Evolutionary conservation across 2,888 invertebrate species (phyloP), one percentile per base, ranked within the genome.

Genomic region (Cataglyphis rosenhaueri): DNA sequence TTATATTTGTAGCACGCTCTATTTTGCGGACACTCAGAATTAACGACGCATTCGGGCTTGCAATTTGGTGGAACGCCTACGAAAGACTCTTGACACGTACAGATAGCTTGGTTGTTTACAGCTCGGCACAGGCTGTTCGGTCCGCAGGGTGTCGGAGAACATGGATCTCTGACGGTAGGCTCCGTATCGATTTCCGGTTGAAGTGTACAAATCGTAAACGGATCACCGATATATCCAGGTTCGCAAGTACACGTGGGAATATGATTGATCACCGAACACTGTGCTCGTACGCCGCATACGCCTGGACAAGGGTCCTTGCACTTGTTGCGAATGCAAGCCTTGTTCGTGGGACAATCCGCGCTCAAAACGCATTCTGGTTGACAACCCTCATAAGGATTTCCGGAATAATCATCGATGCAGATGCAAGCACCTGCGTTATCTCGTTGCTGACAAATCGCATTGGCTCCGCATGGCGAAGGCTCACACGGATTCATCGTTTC

Each of bases 291-390:
- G 8, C 98, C 98, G 93, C 98, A 98, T 83, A 97, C 96, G 84
- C 98, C 98, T 18, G 97, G 97, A 91, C 98, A 98, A 61, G 98
- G 98, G 95, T 98, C 97, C 73, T 96, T 95, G 92, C 98, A 98
- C 94, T 98, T 98, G 93, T 97, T 97, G 91, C 97, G 96, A 62
- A 97, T 96, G 91, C 98, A 98, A 62, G 98, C 97, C 93, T 97
- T 97, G 92, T 97, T 97, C 2, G 97, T 96, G 48, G 97, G 96
- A 94, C 98, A 98, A 92, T 98, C 98, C 0, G 98, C 97, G 93
- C 97, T 98, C 1, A 98, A 95, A 52, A 98, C 97, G 94, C 98
- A 98, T 95, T 98, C 98, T 1, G 98, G 98, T 87, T 97, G 96
- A 92, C 98, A 98, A 62, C 97, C 97, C 94, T 97, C 97, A 91